A percentile compares a stretch with the other conserved stretches of the same genome.
Evolutionary conservation across 2,797 vertebrate species (phyloP).

Genomic region (Fundulus diaphanus): DNA sequence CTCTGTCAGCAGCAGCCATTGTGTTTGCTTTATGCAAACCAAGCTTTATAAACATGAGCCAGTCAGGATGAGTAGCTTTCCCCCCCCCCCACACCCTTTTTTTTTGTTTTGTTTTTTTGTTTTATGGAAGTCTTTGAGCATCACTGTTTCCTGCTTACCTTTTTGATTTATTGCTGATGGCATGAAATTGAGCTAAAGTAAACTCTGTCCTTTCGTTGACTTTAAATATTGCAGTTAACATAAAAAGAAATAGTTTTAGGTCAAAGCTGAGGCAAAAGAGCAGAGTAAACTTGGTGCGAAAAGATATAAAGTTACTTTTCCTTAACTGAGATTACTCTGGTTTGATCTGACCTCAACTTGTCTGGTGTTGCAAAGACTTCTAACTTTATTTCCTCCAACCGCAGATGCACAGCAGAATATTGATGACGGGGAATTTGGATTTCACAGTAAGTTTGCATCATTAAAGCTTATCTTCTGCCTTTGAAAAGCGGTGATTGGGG

Average conservation of each 20-base stretch:
- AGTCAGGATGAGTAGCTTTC: conserved; percentile 13
- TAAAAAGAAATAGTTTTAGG: background rate
- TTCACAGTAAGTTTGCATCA: conserved; percentile 86
- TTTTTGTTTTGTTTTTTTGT: no score
- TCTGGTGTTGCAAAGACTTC: background rate
- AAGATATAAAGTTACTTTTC: background rate
- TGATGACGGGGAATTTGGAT: conserved; percentile 92
- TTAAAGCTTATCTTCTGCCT: no score
- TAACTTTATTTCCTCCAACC: conserved; percentile 57
- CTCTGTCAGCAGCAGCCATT: conserved; percentile 29
- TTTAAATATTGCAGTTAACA: background rate
- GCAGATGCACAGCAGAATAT: conserved; percentile 83
- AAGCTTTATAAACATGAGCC: conserved; percentile 28
- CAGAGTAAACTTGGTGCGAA: background rate
- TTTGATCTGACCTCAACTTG: conserved; percentile 36
- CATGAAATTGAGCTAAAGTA: conserved; percentile 24
- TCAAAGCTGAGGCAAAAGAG: conserved; percentile 19
- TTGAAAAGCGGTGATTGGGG: no score
- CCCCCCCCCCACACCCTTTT: no score
- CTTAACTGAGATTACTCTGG: conserved; percentile 16
- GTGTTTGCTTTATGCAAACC: conserved; percentile 20
- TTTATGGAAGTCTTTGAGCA: no score
- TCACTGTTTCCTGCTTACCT: background rate
- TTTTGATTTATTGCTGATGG: background rate
- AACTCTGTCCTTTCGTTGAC: background rate